phyloP scores from a whole-genome alignment of 64 coral and sea anemone species.

The Dendrophyllia cribrosa region DNA sequence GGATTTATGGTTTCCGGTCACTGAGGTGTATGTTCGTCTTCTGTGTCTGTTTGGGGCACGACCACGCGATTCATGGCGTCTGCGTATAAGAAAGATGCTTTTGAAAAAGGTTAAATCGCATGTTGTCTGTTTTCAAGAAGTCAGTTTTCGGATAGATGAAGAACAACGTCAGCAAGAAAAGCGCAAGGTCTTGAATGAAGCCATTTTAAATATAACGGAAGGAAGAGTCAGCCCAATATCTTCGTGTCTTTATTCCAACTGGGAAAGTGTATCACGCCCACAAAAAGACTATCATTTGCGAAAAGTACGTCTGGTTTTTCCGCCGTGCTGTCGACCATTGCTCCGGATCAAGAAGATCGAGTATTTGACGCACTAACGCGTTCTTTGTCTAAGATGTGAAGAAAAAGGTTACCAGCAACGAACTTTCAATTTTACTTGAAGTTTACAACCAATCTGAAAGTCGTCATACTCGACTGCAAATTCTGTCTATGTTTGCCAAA shows the following conservation, averaged over 20 bases:
- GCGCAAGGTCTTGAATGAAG: constrained; percentile 22
- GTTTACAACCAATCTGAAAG: neutral
- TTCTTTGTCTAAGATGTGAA: neutral
- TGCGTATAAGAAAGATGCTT: no score
- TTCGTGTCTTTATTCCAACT: neutral
- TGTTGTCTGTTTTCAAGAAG: neutral
- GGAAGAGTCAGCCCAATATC: constrained; percentile 45
- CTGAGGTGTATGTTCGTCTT: no score
- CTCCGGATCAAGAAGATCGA: constrained; percentile 30
- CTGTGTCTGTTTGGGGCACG: no score
- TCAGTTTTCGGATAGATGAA: constrained; percentile 48
- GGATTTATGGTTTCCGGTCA: no score
- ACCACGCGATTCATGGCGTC: no score
- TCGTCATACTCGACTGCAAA: constrained; percentile 3
- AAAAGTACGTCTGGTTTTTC: constrained; percentile 34
- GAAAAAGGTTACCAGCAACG: neutral
- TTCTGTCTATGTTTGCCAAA: neutral
- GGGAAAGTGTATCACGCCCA: constrained; percentile 54
- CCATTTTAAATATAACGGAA: neutral
- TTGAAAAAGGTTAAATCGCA: no score
- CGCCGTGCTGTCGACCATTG: constrained; percentile 11
- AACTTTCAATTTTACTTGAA: neutral
- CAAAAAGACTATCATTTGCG: constrained; percentile 36
- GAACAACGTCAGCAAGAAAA: constrained; percentile 5
- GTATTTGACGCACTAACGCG: neutral